phyloP scores from a whole-genome alignment of 2,113 vertebrate genomes.

The Physeter macrocephalus region DNA sequence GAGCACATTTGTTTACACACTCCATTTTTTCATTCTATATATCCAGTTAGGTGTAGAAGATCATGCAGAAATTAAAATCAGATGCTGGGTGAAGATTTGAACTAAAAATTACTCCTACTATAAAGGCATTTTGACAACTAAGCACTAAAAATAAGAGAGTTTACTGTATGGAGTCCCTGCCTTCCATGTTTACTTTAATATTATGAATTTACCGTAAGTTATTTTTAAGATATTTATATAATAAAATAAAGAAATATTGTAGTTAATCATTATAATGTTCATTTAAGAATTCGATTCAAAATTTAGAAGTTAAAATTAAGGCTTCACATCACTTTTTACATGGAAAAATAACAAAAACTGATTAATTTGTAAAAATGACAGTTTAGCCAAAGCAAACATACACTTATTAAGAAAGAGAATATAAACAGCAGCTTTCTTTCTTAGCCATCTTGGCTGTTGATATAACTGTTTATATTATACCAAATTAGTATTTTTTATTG shows the following conservation, averaged over 20 bases:
- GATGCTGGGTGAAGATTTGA: background rate
- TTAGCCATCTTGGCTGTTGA: background rate
- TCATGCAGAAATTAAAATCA: constrained; percentile 41
- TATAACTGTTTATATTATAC: constrained; percentile 30
- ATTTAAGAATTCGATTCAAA: constrained; percentile 29
- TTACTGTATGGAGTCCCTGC: background rate
- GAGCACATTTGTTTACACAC: background rate
- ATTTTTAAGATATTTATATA: background rate
- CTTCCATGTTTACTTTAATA: constrained; percentile 6
- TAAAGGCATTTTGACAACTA: background rate
- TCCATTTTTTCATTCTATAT: background rate
- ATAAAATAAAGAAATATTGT: background rate
- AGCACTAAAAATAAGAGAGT: background rate
- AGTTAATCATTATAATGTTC: background rate
- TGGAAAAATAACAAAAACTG: constrained; percentile 40
- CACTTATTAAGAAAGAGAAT: constrained; percentile 1
- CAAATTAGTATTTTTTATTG: background rate
- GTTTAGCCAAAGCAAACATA: constrained; percentile 17
- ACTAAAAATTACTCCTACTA: background rate
- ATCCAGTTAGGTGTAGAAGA: background rate
- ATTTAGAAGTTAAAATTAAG: constrained; percentile 22
- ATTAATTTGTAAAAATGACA: constrained; percentile 27
- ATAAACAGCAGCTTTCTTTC: background rate
- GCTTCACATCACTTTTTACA: background rate
- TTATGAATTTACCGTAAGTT: background rate